Conservation (phyloP, 1,140 invertebrate genomes). For the Platorchestia sp. region DNA sequence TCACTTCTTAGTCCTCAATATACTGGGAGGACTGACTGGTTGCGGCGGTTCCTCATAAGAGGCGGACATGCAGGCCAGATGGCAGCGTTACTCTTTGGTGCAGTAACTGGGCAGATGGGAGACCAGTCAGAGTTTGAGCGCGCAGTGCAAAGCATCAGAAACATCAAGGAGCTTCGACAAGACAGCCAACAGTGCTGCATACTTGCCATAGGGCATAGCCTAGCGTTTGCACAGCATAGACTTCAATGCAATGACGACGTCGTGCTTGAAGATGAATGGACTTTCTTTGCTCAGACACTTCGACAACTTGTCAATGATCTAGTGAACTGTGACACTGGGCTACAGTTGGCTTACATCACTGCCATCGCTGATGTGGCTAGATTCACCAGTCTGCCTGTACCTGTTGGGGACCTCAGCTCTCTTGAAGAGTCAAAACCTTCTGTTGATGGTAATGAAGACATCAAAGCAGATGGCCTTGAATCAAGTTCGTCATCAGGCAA, state of each 20-base stretch:
- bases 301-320: slow-evolving; percentile 22
- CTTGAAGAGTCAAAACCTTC: not conserved
- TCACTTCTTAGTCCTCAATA: slow-evolving; percentile 75
- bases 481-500: not conserved
- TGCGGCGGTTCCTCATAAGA: slow-evolving; percentile 75
- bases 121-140: slow-evolving; percentile 69
- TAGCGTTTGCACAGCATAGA: slow-evolving; percentile 74
- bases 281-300: slow-evolving; percentile 65
- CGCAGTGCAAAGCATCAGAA: slow-evolving; percentile 67
- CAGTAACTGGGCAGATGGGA: slow-evolving; percentile 75
- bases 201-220: slow-evolving; percentile 78
- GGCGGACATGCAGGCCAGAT: slow-evolving; percentile 80
- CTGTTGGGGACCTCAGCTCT: not conserved
- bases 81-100: slow-evolving; percentile 79
- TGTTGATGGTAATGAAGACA: not conserved
- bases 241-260: slow-evolving; percentile 69
- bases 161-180: slow-evolving; percentile 72
- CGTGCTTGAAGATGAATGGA: slow-evolving; percentile 69
- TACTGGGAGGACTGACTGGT: slow-evolving; percentile 71
- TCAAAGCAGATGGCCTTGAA: not conserved
- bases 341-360: not conserved
- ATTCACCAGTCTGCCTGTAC: not conserved
- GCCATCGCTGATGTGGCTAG: slow-evolving; percentile 26
- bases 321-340: not conserved
- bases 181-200: slow-evolving; percentile 83